These are phyloP conservation scores for Lichenostomus cassidix DNA, from an alignment of 2,113 vertebrate species.

Conservation along the genomic window DNA sequence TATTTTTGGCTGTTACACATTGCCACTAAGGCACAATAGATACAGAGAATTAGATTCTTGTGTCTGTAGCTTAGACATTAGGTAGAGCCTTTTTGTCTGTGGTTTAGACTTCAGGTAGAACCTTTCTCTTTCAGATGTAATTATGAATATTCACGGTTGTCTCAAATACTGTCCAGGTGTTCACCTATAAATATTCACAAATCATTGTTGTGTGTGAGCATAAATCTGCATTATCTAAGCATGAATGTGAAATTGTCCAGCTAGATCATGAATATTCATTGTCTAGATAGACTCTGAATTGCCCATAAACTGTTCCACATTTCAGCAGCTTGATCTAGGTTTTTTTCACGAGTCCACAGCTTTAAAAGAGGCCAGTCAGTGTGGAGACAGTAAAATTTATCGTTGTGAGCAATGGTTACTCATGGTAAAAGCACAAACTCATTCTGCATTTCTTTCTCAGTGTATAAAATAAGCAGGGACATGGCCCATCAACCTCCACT, in stretches of 20 bases:
- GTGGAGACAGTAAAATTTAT: not conserved
- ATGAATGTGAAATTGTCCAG: slow-evolving; percentile 54
- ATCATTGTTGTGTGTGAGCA: slow-evolving; percentile 51
- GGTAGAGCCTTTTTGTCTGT: not conserved
- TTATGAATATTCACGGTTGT: slow-evolving; percentile 1
- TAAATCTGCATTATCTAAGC: slow-evolving; percentile 59
- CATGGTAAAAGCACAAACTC: not conserved
- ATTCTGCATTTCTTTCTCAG: not conserved
- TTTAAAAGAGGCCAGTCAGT: not conserved
- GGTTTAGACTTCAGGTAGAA: not conserved
- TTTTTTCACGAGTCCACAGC: not conserved
- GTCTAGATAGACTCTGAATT: slow-evolving; percentile 28
- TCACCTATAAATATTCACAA: slow-evolving; percentile 64
- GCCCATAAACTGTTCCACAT: slow-evolving; percentile 1
- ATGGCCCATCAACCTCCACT: not conserved
- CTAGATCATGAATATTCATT: slow-evolving; percentile 56
- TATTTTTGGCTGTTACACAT: not conserved
- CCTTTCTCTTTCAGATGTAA: slow-evolving; percentile 4
- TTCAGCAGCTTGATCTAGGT: slow-evolving; percentile 11
- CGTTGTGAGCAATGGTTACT: not conserved
- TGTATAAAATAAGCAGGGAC: not conserved
- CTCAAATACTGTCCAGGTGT: slow-evolving; percentile 59
- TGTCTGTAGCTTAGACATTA: not conserved
- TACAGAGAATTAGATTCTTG: not conserved
- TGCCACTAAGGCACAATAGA: not conserved